Evolutionary conservation across 2,888 invertebrate species (phyloP), one percentile per base, ranked within the genome.

Genomic region (Sussaba pulchella): DNA sequence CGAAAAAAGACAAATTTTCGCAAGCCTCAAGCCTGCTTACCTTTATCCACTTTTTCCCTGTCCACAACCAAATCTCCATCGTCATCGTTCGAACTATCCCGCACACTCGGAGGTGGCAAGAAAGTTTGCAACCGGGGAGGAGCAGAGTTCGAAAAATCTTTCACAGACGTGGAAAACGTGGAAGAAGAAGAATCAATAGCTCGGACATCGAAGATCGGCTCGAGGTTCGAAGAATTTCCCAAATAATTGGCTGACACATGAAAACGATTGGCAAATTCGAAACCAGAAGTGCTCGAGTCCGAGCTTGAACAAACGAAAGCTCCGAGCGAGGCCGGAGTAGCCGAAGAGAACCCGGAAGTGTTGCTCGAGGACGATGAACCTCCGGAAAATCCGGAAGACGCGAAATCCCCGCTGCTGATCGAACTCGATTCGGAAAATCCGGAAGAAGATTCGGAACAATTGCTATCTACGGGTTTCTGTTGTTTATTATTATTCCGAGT

Each of bases 341-440:
- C 67, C n/a, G 79, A 79, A 4, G 71, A 79, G 50, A 75, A 75
- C 9, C 74, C 79, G 2, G 79, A 79, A 1, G 50, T 70, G 50
- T 64, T 57, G 31, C 66, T 14, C 1, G 70, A 61, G 14, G 59
- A 63, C 26, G 78, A 72, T 9, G 36, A 57, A 2, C 36, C 21
- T 5, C 72, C 52, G 24, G 69, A 75, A 66, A 66, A 71, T 6
- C 59, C 21, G 6, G 79, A 79, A 43, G 59, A 66, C 31, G 36
- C 17, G 36, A 63, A 63, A 61, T 66, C 19, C 0, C 59, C 59
- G n/a, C 70, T 75, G 45, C 57, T 75, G 19, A 17, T 50, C 36
- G 66, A 75, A 59, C 59, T 78, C 41, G 78, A 78, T n/a, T 74
- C 75, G 3, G 79, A 74, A 6, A 70, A 57, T 19, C 69, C 74